A percentile compares a stretch with the other conserved stretches of the same genome.
These are phyloP conservation scores for Phaenicophaeus curvirostris DNA, from an alignment of 2,797 vertebrate species.

Conservation along the genomic window DNA sequence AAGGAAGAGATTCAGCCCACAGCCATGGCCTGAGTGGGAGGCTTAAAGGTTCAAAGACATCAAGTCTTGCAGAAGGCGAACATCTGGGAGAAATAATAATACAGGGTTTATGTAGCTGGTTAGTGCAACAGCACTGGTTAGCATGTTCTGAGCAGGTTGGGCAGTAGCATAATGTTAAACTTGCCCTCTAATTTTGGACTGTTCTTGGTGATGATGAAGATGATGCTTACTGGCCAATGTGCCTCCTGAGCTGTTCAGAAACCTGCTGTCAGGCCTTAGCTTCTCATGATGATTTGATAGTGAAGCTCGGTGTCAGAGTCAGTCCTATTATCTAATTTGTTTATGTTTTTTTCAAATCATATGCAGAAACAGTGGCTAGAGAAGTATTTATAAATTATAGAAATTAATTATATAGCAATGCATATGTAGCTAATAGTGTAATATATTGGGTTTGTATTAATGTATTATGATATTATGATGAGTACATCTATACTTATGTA, in stretches of 20 bases:
- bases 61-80: background rate
- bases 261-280: background rate
- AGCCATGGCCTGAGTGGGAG: background rate
- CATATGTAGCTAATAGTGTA: background rate
- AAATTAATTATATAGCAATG: background rate
- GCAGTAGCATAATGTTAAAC: background rate
- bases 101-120: background rate
- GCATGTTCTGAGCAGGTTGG: background rate
- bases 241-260: background rate
- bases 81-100: conserved; percentile 35
- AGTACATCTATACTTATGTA: background rate
- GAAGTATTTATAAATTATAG: background rate
- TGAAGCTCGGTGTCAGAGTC: background rate
- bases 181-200: background rate
- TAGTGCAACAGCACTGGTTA: background rate
- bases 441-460: background rate
- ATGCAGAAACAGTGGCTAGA: background rate
- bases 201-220: background rate
- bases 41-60: background rate
- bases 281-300: background rate
- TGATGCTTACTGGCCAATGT: background rate
- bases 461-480: background rate
- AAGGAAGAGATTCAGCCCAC: background rate
- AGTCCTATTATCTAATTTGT: background rate
- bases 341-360: background rate